A percentile compares a stretch with the other conserved stretches of the same genome.
phyloP scores from a whole-genome alignment of 30 jellyfish, hydroid and myxozoan species.

The Cassiopea andromeda region DNA sequence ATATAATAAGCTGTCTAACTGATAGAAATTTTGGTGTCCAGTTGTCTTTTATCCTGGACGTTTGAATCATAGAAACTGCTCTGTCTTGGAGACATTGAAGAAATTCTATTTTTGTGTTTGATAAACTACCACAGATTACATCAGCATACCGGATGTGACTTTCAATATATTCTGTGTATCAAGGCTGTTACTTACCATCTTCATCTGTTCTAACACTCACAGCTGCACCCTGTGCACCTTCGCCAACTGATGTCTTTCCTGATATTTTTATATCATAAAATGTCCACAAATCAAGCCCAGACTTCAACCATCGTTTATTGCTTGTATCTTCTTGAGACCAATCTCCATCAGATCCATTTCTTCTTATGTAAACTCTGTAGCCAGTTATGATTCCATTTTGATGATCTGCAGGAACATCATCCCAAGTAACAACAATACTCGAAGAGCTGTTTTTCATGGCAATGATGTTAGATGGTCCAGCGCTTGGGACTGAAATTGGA shows the following conservation, averaged over 20 bases:
- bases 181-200: slow-evolving; percentile 33
- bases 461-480: slow-evolving; percentile 45
- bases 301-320: neutral
- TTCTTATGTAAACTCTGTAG: slow-evolving; percentile 34
- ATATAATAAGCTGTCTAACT: too few species aligned
- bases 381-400: slow-evolving; percentile 54
- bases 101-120: too few species aligned
- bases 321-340: slow-evolving; percentile 7
- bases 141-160: too few species aligned
- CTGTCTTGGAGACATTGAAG: too few species aligned
- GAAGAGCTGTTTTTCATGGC: slow-evolving; percentile 27
- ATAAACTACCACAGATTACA: too few species aligned
- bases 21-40: too few species aligned
- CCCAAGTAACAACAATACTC: slow-evolving; percentile 31
- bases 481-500: slow-evolving; percentile 22
- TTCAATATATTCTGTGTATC: too few species aligned
- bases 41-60: too few species aligned
- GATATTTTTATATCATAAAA: slow-evolving; percentile 39
- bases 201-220: slow-evolving; percentile 59
- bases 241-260: slow-evolving; percentile 56
- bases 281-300: slow-evolving; percentile 55
- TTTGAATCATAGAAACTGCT: too few species aligned
- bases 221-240: slow-evolving; percentile 34
- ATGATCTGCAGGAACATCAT: slow-evolving; percentile 41
- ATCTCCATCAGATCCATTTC: neutral